Evolutionary conservation across 2,888 invertebrate species (phyloP).

Genomic region (Patella ulyssiponensis): DNA sequence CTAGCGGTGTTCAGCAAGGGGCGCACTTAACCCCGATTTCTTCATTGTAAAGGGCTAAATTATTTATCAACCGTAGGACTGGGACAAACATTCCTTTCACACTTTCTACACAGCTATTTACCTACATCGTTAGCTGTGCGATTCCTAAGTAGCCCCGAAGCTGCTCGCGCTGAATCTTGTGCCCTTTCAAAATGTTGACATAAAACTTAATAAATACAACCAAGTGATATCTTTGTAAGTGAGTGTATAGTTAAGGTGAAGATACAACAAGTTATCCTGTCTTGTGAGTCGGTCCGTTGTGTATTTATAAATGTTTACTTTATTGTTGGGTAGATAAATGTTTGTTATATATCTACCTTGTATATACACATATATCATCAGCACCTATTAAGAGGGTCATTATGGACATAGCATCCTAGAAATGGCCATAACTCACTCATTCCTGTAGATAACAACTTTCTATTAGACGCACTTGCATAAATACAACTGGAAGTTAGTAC

Average conservation of each 20-base stretch:
- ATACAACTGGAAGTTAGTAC: too few species aligned
- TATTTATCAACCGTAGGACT: conserved; percentile 3
- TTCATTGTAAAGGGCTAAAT: background rate
- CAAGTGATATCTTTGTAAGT: conserved; percentile 7
- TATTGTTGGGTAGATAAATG: too few species aligned
- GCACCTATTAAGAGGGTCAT: too few species aligned
- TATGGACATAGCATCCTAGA: too few species aligned
- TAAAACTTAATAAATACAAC: background rate
- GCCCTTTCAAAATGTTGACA: background rate
- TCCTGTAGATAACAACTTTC: too few species aligned
- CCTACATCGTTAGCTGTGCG: conserved; percentile 7
- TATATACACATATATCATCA: too few species aligned
- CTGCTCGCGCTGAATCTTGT: background rate
- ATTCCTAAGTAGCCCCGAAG: conserved; percentile 4
- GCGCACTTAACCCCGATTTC: conserved; percentile 7
- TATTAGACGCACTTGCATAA: too few species aligned
- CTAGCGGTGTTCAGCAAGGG: conserved; percentile 3
- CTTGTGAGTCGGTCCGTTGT: background rate
- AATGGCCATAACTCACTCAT: too few species aligned
- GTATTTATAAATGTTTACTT: too few species aligned
- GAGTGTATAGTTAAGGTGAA: background rate
- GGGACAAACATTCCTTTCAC: conserved; percentile 7
- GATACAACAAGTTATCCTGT: conserved; percentile 1
- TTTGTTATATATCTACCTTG: too few species aligned
- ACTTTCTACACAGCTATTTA: conserved; percentile 7